phyloP scores from a whole-genome alignment of 2,888 invertebrate species.

The Catonia carolina region DNA sequence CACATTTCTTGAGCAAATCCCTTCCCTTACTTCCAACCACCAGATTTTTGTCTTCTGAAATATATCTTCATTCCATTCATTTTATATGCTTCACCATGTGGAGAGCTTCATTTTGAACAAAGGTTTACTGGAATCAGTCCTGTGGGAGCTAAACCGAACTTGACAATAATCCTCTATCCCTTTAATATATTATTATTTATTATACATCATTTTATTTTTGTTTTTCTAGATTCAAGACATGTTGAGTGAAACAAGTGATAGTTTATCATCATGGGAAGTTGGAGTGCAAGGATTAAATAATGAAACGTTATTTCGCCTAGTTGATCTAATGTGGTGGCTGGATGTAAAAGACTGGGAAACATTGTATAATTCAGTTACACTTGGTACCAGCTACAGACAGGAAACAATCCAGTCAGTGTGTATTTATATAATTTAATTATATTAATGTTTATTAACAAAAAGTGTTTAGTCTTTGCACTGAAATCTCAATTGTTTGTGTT shows the following conservation, averaged over 20 bases:
- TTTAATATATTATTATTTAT: neutral
- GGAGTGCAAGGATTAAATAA: constrained; percentile 41
- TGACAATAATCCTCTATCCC: no score
- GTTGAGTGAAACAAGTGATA: constrained; percentile 34
- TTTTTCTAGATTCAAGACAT: constrained; percentile 30
- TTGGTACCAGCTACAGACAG: constrained; percentile 64
- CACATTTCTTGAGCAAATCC: no score
- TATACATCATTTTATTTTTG: neutral
- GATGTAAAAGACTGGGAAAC: constrained; percentile 40
- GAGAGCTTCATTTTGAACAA: no score
- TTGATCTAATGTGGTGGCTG: constrained; percentile 44
- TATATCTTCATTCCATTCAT: no score
- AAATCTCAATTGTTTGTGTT: no score
- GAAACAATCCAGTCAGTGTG: constrained; percentile 54
- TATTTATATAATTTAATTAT: no score
- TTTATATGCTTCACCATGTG: no score
- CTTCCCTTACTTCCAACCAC: no score
- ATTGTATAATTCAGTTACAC: constrained; percentile 38
- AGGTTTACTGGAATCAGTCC: no score
- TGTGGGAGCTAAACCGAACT: no score
- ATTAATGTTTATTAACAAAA: neutral
- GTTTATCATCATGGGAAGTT: constrained; percentile 35
- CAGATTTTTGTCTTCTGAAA: no score
- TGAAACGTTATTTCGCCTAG: constrained; percentile 42
- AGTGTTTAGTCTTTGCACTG: neutral